A percentile compares a stretch with the other conserved stretches of the same genome.
These are phyloP conservation scores for Phrynocephalus guinanensis DNA, from an alignment of 2,797 vertebrate species.

Conservation along the genomic window DNA sequence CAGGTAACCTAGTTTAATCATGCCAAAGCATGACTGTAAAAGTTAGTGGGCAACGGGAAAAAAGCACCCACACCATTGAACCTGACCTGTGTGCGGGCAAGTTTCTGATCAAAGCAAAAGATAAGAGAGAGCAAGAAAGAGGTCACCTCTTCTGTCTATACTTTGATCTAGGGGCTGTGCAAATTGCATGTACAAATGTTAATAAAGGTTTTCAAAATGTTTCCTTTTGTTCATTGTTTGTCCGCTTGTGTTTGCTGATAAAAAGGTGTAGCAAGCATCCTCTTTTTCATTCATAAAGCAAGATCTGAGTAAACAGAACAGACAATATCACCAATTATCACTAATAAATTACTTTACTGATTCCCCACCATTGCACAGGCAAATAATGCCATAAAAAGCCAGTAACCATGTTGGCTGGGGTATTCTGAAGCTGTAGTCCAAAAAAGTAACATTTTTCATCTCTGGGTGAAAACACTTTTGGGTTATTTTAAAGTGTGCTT, in stretches of 20 bases:
- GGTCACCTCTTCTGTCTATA: not conserved
- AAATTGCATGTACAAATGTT: not conserved
- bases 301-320: not conserved
- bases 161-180: not conserved
- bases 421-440: no score
- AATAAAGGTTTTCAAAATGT: rapidly evolving
- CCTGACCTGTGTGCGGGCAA: not conserved
- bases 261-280: rapidly evolving
- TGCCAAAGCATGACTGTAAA: not conserved
- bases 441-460: no score
- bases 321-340: rapidly evolving
- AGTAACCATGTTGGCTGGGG: no score
- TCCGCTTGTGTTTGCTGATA: not conserved
- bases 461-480: no score
- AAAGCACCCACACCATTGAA: no score
- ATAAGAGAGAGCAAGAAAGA: not conserved
- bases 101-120: not conserved
- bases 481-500: no score
- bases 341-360: not conserved
- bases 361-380: no score
- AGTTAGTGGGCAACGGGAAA: not conserved
- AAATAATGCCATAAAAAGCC: no score
- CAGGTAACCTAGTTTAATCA: not conserved
- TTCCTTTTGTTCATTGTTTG: not conserved
- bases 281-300: not conserved